Conservation (phyloP, 2,797 vertebrate genomes). For the Ptychobarbus kaznakovi region DNA sequence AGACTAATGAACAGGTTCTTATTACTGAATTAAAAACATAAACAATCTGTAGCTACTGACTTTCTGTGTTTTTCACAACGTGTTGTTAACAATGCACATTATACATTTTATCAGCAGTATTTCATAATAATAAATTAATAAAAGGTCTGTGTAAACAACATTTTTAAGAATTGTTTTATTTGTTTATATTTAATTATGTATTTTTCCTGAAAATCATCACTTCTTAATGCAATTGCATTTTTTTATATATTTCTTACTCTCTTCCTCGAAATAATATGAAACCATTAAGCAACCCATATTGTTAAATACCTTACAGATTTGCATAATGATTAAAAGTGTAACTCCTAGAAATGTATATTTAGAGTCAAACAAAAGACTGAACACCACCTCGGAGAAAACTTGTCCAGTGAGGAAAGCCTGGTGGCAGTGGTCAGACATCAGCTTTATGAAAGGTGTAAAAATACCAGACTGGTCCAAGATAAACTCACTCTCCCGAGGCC, state of each 20-base stretch:
- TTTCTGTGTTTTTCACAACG: not conserved
- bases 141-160: not conserved
- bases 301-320: not conserved
- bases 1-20: not conserved
- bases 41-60: not conserved
- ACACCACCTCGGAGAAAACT: constrained; percentile 6
- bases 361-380: constrained; percentile 40
- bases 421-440: constrained; percentile 42
- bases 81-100: not conserved
- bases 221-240: not conserved
- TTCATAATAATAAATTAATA: not conserved
- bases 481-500: constrained; percentile 79
- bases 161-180: not conserved
- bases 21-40: not conserved
- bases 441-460: constrained; percentile 84
- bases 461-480: constrained; percentile 83
- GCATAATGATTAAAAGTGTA: not conserved
- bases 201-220: not conserved
- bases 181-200: too few species aligned
- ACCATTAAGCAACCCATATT: not conserved
- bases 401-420: constrained; percentile 41
- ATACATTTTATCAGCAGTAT: not conserved
- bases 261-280: not conserved
- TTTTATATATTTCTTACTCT: not conserved
- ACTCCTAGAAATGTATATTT: not conserved